Conservation (phyloP, 2,888 invertebrate genomes). For the Anthrax anthrax region DNA sequence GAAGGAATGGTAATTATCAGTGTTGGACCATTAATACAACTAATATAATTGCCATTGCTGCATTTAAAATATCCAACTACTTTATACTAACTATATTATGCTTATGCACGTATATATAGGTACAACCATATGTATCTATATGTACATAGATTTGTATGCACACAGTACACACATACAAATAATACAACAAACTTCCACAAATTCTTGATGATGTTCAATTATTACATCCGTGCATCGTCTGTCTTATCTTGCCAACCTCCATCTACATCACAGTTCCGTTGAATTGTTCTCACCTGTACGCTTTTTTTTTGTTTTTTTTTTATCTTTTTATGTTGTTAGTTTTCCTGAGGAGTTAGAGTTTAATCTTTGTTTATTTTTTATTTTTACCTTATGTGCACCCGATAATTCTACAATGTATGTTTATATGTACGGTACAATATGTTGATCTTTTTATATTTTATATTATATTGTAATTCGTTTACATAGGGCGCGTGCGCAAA, state of each 20-base stretch:
- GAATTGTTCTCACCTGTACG: not conserved
- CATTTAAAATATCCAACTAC: no score
- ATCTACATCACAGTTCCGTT: not conserved
- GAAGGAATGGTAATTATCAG: no score
- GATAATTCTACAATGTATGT: not conserved
- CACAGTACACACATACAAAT: no score
- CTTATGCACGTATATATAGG: no score
- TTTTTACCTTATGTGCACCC: not conserved
- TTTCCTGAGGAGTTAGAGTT: no score
- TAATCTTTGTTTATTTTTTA: no score
- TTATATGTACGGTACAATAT: not conserved
- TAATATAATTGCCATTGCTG: no score
- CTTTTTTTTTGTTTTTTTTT: not conserved
- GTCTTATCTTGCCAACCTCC: not conserved
- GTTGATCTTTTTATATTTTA: no score
- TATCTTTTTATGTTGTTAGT: not conserved
- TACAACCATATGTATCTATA: no score
- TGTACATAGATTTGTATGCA: no score
- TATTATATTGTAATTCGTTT: conserved; percentile 4
- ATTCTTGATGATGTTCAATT: not conserved
- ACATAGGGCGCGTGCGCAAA: conserved; percentile 11
- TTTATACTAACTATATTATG: no score
- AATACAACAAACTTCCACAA: not conserved
- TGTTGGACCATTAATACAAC: no score
- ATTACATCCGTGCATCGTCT: not conserved